phyloP scores from a whole-genome alignment of 2,113 vertebrate species.

The Loxodonta africana region DNA sequence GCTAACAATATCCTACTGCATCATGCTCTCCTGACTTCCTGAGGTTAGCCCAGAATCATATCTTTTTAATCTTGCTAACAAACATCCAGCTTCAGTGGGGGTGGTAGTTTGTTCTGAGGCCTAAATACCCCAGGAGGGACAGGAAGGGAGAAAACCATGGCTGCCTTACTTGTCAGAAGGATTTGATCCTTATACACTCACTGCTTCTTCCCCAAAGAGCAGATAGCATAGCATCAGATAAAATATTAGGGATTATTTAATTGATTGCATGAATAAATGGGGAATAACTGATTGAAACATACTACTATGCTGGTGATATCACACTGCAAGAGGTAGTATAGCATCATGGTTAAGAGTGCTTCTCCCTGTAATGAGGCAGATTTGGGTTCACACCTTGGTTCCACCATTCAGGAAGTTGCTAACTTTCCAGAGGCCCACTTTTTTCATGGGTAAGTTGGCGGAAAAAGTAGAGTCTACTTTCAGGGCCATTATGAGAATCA shows the following conservation, averaged over 20 bases:
- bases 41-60: too few species aligned
- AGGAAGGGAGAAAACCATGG: too few species aligned
- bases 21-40: too few species aligned
- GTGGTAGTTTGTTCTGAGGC: too few species aligned
- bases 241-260: neutral
- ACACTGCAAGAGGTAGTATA: neutral
- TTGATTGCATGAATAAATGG: neutral
- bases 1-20: too few species aligned
- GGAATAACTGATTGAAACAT: neutral
- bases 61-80: too few species aligned
- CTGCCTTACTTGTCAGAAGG: too few species aligned
- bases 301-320: neutral
- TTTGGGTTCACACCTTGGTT: neutral
- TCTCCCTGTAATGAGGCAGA: neutral
- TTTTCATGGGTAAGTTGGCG: neutral
- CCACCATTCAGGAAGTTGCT: neutral
- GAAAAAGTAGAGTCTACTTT: neutral
- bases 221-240: neutral
- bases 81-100: too few species aligned
- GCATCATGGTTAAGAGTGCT: neutral
- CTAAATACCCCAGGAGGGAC: too few species aligned
- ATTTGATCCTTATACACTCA: too few species aligned
- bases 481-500: neutral
- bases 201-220: neutral
- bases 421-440: neutral